Base-by-base conservation (phyloP, 2,888 invertebrate species). In the Lysandra coridon region DNA sequence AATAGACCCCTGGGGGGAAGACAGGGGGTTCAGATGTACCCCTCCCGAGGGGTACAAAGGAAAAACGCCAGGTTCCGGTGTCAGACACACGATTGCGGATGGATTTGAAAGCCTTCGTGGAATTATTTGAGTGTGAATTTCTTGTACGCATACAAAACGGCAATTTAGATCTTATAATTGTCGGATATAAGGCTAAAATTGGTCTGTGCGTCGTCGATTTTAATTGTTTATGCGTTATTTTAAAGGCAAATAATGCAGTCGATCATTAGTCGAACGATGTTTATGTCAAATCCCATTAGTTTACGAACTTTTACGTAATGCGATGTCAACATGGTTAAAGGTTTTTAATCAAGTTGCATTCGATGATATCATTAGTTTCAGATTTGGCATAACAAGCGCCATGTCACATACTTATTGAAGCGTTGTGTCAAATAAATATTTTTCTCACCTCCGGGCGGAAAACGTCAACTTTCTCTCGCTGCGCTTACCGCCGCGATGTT, bases 31-130 rank as follows among this genome's bases (percentile, higher is more conserved):
- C 53, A 3, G 14, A 14, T 53, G 53, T 14, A 53, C 57, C 85
- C 64, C 64, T 64, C 23, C 88, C 85, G 87, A 57, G 87, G 14
- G 69, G 69, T 69, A 92, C 92, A 92, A 93, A 90, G 89, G 89
- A 86, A 87, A 88, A 90, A 92, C 90, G 87, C 88, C 84, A 85
- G 85, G 90, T 91, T 92, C 91, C 93, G 91, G 90, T 91, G 91
- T 92, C 91, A 91, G 87, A 83, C 83, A 86, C 91, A 92, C 88
- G 85, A 89, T 83, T 83, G 77, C 69, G 40, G 75, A 78, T 44
- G 49, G 49, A 14, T 44, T 75, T 44, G 44, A 75, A 23, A 14
- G 33, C 33, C 69, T 69, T 37, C 69, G 5, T 17, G 69, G 6
- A 69, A 69, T 69, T 69, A 69, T 69, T 69, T 69, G 17, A 37